Conservation (phyloP, 2,888 invertebrate genomes). For the Plusia festucae region DNA sequence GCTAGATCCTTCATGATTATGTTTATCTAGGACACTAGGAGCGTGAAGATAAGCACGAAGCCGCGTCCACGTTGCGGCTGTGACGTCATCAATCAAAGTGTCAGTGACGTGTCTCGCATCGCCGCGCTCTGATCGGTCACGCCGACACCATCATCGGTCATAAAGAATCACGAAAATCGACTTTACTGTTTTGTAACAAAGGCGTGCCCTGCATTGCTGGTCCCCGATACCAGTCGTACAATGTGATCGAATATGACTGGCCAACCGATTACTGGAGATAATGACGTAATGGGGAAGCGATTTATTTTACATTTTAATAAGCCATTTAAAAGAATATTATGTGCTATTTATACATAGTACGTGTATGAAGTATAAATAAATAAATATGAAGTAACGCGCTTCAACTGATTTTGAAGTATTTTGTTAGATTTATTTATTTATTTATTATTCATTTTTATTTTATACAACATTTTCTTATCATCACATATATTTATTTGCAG, state of each 20-base stretch:
- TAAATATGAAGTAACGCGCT: too few relatives aligned
- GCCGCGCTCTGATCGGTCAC: constrained; percentile 25
- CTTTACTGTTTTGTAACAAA: neutral
- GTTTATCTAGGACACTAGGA: constrained; percentile 5
- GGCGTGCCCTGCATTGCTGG: neutral
- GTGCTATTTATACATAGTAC: too few relatives aligned
- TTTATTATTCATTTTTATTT: too few relatives aligned
- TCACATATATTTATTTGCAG: neutral
- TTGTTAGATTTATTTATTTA: too few relatives aligned
- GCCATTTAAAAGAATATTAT: neutral
- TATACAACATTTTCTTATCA: neutral
- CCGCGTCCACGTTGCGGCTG: neutral
- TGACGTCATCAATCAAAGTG: constrained; percentile 34
- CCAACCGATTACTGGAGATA: constrained; percentile 10
- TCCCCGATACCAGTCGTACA: constrained; percentile 23
- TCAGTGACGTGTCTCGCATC: constrained; percentile 6
- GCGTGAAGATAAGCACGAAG: neutral
- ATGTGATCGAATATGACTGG: constrained; percentile 32
- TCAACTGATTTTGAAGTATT: too few relatives aligned
- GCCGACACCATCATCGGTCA: neutral
- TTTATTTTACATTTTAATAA: neutral
- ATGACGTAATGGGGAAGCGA: neutral
- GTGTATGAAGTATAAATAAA: too few relatives aligned
- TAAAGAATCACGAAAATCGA: neutral
- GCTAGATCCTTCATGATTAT: neutral